A percentile compares a stretch with the other conserved stretches of the same genome.
Evolutionary conservation across 1,140 invertebrate genomes (phyloP).

Genomic region (Parasteatoda tepidariorum): DNA sequence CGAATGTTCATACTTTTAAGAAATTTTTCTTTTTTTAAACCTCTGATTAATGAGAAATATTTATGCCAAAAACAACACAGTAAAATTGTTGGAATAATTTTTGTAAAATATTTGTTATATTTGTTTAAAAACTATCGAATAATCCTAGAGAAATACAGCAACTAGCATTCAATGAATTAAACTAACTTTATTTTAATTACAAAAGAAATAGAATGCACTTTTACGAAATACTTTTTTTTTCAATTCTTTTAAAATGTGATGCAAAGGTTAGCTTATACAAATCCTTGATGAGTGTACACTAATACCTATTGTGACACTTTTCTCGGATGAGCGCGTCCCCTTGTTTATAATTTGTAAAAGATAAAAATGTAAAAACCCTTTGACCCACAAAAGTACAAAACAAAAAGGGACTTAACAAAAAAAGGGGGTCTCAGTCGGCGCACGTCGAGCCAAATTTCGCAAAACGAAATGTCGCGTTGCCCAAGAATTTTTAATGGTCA

Average conservation of each 20-base stretch:
- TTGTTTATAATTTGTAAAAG: conserved; percentile 35
- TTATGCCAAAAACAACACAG: no score
- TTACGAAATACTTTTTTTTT: neutral
- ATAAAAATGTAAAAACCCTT: neutral
- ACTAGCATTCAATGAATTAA: no score
- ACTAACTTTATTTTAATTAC: no score
- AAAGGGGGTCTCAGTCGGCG: neutral
- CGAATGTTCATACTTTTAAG: no score
- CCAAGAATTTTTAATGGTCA: conserved; percentile 11
- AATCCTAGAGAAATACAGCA: no score
- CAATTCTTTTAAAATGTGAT: conserved; percentile 18
- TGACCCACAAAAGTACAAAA: conserved; percentile 46
- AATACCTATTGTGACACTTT: conserved; percentile 31
- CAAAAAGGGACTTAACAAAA: conserved; percentile 23
- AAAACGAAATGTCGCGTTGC: conserved; percentile 13
- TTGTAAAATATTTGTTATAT: no score
- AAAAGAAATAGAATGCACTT: no score
- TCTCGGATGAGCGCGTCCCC: conserved; percentile 21
- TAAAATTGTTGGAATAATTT: no score
- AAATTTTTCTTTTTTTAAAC: no score
- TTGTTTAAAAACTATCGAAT: no score
- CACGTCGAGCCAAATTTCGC: conserved; percentile 1
- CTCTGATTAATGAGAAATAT: no score
- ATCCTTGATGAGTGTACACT: neutral
- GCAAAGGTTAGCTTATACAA: conserved; percentile 10